Percentiles rank a stretch among this genome's conserved stretches.
These are phyloP conservation scores for Synanthedon formicaeformis DNA, from an alignment of 2,888 invertebrate species.

Conservation along the genomic window DNA sequence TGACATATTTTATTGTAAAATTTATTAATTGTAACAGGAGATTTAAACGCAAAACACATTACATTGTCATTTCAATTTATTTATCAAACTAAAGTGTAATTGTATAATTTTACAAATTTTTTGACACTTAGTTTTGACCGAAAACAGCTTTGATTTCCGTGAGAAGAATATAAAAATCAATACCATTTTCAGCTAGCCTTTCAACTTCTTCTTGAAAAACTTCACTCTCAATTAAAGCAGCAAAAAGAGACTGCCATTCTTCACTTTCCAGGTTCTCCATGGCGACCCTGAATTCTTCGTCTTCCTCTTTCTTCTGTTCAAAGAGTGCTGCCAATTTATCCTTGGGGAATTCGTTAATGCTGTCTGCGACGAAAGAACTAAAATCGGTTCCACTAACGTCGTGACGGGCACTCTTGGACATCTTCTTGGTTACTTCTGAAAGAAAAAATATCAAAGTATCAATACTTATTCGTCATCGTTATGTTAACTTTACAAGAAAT, in stretches of 20 bases:
- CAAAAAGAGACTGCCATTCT: constrained; percentile 32
- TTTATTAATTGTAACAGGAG: too few species aligned
- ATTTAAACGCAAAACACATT: too few species aligned
- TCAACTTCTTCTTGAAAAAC: constrained; percentile 33
- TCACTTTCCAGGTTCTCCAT: constrained; percentile 39
- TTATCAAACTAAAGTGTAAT: too few species aligned
- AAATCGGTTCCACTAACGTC: constrained; percentile 28
- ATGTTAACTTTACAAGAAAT: background rate
- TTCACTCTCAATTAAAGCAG: constrained; percentile 34
- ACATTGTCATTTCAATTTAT: too few species aligned
- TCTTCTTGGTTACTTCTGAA: background rate
- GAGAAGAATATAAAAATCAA: constrained; percentile 23
- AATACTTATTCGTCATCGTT: background rate
- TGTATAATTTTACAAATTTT: too few species aligned
- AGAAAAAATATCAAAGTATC: background rate
- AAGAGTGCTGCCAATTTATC: constrained; percentile 36
- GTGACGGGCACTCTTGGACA: constrained; percentile 14
- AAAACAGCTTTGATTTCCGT: constrained; percentile 35
- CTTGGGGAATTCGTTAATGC: constrained; percentile 30
- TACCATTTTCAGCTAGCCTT: constrained; percentile 31
- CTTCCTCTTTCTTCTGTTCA: constrained; percentile 38
- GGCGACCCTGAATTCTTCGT: constrained; percentile 36
- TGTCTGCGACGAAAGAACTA: constrained; percentile 29
- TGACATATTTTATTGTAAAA: too few species aligned
- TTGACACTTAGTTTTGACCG: constrained; percentile 26